Percentiles rank a stretch among this genome's conserved stretches.
phyloP scores from a whole-genome alignment of 1,140 invertebrate species.

The Drosophila mauritiana region DNA sequence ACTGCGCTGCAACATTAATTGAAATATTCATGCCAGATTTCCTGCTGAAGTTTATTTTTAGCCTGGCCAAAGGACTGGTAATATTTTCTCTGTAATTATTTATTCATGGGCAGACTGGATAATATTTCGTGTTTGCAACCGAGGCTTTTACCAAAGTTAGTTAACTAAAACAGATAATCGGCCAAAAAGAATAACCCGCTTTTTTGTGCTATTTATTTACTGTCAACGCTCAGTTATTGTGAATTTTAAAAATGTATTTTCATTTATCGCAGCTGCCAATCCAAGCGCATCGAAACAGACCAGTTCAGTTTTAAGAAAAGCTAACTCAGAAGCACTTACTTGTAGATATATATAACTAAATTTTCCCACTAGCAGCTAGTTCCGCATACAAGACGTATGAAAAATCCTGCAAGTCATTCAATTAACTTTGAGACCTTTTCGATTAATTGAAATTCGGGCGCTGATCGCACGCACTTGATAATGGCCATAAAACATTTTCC shows the following conservation, averaged over 20 bases:
- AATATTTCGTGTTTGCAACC: slow-evolving; percentile 2
- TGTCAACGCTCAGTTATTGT: background rate
- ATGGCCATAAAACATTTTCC: slow-evolving; percentile 41
- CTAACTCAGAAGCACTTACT: too few relatives aligned
- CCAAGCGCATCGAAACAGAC: slow-evolving; percentile 8
- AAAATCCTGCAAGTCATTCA: slow-evolving; percentile 26
- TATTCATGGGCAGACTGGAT: slow-evolving; percentile 27
- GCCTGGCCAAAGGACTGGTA: slow-evolving; percentile 17
- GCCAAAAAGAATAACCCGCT: background rate
- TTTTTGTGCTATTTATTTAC: background rate
- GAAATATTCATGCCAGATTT: slow-evolving; percentile 67
- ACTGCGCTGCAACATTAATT: slow-evolving; percentile 60
- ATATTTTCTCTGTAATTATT: slow-evolving; percentile 43
- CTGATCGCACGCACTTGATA: slow-evolving; percentile 53
- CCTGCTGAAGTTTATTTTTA: slow-evolving; percentile 41
- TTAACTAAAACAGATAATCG: slow-evolving; percentile 15
- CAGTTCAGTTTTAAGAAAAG: background rate
- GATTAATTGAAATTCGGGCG: slow-evolving; percentile 51
- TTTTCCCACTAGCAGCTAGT: too few relatives aligned
- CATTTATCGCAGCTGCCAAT: background rate
- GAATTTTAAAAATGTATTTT: background rate
- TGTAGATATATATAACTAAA: too few relatives aligned
- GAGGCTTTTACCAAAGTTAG: slow-evolving; percentile 4
- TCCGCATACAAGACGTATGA: background rate
- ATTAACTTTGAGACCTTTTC: slow-evolving; percentile 24